Percentiles rank a stretch among this genome's conserved stretches.
Conservation (phyloP, 30 jellyfish, hydroid and myxozoan genomes). For the Euphysa ruthae region DNA sequence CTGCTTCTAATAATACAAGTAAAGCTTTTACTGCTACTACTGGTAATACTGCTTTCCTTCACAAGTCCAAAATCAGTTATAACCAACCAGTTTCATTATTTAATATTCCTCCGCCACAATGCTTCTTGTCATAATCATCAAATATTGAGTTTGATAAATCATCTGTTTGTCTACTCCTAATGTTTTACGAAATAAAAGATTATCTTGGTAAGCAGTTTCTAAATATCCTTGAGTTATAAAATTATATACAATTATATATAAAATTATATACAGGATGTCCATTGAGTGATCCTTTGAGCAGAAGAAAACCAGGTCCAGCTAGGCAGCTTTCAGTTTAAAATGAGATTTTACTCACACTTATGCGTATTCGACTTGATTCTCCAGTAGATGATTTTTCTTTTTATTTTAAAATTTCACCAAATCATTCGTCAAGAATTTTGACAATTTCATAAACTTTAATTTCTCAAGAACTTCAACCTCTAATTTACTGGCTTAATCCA, state of each 20-base stretch:
- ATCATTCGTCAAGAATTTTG: conserved; percentile 29
- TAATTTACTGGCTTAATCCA: conserved; percentile 34
- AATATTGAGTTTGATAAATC: neutral
- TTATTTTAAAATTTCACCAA: conserved; percentile 14
- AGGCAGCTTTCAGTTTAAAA: conserved; percentile 23
- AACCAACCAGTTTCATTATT: too few species aligned
- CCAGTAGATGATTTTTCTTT: conserved; percentile 29
- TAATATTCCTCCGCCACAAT: neutral
- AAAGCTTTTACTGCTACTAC: too few species aligned
- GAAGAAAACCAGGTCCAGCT: conserved; percentile 26
- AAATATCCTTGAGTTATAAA: too few species aligned
- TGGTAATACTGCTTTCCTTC: too few species aligned
- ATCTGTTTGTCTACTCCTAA: neutral
- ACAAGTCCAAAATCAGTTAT: too few species aligned
- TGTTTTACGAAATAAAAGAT: neutral
- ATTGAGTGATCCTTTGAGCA: conserved; percentile 5
- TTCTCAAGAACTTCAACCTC: conserved; percentile 26
- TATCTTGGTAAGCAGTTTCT: neutral
- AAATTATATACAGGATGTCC: too few species aligned
- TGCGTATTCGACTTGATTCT: conserved; percentile 39
- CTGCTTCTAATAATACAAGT: too few species aligned
- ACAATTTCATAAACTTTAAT: conserved; percentile 8
- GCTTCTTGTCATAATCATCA: neutral
- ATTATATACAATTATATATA: too few species aligned
- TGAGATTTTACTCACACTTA: conserved; percentile 25